Evolutionary conservation across 2,797 vertebrate species (phyloP).

Genomic region (Semaprochilodus insignis): DNA sequence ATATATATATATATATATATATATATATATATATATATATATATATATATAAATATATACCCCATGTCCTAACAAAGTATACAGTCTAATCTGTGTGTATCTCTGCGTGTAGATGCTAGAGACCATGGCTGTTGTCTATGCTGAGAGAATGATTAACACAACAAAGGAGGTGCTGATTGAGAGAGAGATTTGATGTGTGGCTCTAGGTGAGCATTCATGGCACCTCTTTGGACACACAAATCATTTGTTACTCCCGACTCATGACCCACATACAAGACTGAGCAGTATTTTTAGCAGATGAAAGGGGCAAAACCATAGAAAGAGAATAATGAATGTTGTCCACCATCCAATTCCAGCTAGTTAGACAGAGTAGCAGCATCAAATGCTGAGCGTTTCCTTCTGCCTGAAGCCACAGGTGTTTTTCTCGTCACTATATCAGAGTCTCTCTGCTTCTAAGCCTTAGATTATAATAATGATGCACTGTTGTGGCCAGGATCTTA

Average conservation of each 20-base stretch:
- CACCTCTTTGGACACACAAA: slow-evolving; percentile 37
- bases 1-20: no score
- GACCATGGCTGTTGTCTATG: slow-evolving; percentile 18
- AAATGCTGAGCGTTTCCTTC: slow-evolving; percentile 12
- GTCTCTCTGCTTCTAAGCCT: slow-evolving; percentile 5
- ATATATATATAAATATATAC: no score
- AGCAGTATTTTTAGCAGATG: slow-evolving; percentile 40
- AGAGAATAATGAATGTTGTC: slow-evolving; percentile 27
- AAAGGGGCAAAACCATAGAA: slow-evolving; percentile 12
- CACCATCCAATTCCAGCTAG: not conserved
- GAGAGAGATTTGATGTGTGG: slow-evolving; percentile 26
- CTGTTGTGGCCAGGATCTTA: not conserved
- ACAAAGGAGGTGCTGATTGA: slow-evolving; percentile 37
- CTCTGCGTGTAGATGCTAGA: not conserved
- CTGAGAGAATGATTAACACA: slow-evolving; percentile 52
- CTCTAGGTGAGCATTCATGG: slow-evolving; percentile 41
- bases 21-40: no score
- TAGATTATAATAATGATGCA: slow-evolving; percentile 31
- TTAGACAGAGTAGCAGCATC: not conserved
- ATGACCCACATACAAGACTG: slow-evolving; percentile 30
- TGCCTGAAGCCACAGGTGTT: slow-evolving; percentile 52
- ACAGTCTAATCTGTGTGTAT: not conserved
- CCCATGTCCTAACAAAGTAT: not conserved
- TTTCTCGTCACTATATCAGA: slow-evolving; percentile 38
- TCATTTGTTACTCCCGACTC: slow-evolving; percentile 39